These are phyloP conservation scores for Andrena cerasifolii DNA, from an alignment of 1,140 invertebrate genomes.

Conservation along the genomic window DNA sequence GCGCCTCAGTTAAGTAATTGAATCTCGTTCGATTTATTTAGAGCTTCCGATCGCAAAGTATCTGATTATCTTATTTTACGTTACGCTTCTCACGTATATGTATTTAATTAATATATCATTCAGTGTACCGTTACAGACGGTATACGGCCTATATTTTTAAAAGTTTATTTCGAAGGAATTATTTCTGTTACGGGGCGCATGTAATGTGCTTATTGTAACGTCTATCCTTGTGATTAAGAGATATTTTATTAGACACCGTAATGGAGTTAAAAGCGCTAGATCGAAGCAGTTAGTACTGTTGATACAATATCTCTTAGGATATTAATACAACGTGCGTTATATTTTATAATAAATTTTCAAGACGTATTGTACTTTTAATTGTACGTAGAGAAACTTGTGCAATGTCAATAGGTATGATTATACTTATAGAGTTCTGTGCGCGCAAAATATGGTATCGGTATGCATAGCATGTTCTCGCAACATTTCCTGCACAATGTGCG, in stretches of 20 bases:
- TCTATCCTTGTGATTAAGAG: background rate
- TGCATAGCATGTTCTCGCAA: background rate
- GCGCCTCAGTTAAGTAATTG: background rate
- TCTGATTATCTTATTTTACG: constrained; percentile 1
- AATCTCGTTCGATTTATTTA: constrained; percentile 20
- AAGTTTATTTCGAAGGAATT: constrained; percentile 13
- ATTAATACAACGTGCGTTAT: background rate
- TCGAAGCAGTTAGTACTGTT: constrained; percentile 3
- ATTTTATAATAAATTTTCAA: constrained; percentile 26
- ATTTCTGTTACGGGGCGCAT: background rate
- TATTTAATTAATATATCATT: constrained; percentile 28
- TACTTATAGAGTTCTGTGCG: background rate
- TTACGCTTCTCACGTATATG: background rate
- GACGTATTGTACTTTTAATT: constrained; percentile 2
- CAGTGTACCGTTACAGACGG: background rate
- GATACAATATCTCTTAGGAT: constrained; percentile 1
- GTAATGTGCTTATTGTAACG: background rate
- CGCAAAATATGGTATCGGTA: background rate
- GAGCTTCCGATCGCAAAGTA: constrained; percentile 15
- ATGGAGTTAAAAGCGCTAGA: background rate
- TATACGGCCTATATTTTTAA: constrained; percentile 49
- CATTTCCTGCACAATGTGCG: background rate
- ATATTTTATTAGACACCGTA: constrained; percentile 29
- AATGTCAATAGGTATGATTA: constrained; percentile 12
- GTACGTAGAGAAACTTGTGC: constrained; percentile 3